These are phyloP conservation scores for Rynchops niger DNA, from an alignment of 2,113 vertebrate genomes.

Conservation along the genomic window DNA sequence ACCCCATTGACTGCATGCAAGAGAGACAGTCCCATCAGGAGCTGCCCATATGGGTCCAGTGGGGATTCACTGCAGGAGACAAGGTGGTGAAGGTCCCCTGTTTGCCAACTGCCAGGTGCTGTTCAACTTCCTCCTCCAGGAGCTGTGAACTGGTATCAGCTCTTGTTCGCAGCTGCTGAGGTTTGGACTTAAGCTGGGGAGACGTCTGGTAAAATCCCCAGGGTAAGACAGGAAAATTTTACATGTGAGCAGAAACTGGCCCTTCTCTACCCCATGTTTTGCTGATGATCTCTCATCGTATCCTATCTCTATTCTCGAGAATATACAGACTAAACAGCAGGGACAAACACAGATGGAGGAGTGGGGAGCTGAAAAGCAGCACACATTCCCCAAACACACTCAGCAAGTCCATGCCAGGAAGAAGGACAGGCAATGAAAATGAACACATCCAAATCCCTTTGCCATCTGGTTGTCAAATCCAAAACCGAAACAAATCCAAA, in stretches of 20 bases:
- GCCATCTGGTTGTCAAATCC: not conserved
- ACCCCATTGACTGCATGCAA: too few relatives aligned
- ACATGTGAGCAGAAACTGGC: fast-evolving
- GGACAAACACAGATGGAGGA: not conserved
- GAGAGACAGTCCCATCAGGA: not conserved
- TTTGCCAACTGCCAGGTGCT: not conserved
- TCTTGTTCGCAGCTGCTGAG: not conserved
- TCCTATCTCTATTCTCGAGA: not conserved
- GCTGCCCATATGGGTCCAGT: not conserved
- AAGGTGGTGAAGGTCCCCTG: not conserved
- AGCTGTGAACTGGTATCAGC: not conserved
- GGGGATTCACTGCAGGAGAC: not conserved
- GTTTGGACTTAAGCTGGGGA: not conserved
- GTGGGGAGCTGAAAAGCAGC: not conserved
- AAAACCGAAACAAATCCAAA: not conserved
- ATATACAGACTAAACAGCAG: not conserved
- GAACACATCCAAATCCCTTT: not conserved
- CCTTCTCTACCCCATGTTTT: not conserved
- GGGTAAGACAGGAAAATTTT: not conserved
- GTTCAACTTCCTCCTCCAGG: not conserved
- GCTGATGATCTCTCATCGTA: not conserved
- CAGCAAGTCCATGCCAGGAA: not conserved
- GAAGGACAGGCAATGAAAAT: not conserved
- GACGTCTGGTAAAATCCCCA: not conserved
- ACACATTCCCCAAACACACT: not conserved